Conservation (phyloP, 2,888 invertebrate species). For the Theretra japonica region DNA sequence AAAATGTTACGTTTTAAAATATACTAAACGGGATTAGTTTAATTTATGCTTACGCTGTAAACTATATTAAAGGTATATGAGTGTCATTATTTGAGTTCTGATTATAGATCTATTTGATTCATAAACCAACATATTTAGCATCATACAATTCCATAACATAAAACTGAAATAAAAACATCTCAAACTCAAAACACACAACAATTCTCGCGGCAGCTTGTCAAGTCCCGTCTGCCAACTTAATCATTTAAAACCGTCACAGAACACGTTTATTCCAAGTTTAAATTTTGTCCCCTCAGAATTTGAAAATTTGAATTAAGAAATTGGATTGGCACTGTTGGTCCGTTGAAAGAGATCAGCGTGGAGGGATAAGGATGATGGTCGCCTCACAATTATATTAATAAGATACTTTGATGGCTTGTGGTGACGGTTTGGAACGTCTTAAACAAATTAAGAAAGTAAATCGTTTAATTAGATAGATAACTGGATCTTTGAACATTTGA, state of each 20-base stretch:
- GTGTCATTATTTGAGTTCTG: too few relatives aligned
- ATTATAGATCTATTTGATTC: too few relatives aligned
- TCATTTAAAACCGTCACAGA: conserved; percentile 36
- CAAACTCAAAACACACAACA: not conserved
- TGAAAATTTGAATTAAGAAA: conserved; percentile 64
- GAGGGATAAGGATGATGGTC: conserved; percentile 35
- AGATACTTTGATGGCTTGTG: conserved; percentile 3
- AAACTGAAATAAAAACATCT: too few relatives aligned
- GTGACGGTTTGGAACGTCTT: conserved; percentile 22
- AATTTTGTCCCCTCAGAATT: conserved; percentile 53
- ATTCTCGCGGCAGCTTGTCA: not conserved
- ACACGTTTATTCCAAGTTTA: conserved; percentile 49
- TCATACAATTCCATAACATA: too few relatives aligned
- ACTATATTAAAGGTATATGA: too few relatives aligned
- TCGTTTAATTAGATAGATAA: conserved; percentile 5
- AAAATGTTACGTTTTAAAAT: too few relatives aligned
- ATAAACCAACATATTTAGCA: too few relatives aligned
- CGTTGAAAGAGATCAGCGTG: conserved; percentile 45
- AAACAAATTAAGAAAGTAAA: conserved; percentile 6
- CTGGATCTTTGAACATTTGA: not conserved
- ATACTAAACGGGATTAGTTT: too few relatives aligned
- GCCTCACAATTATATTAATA: conserved; percentile 9
- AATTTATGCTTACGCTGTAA: too few relatives aligned
- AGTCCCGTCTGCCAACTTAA: conserved; percentile 30
- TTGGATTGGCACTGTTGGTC: conserved; percentile 55